Evolutionary conservation across 2,888 invertebrate genomes (phyloP), one percentile per base, ranked within the genome.

Genomic region (Subacronicta megacephala): DNA sequence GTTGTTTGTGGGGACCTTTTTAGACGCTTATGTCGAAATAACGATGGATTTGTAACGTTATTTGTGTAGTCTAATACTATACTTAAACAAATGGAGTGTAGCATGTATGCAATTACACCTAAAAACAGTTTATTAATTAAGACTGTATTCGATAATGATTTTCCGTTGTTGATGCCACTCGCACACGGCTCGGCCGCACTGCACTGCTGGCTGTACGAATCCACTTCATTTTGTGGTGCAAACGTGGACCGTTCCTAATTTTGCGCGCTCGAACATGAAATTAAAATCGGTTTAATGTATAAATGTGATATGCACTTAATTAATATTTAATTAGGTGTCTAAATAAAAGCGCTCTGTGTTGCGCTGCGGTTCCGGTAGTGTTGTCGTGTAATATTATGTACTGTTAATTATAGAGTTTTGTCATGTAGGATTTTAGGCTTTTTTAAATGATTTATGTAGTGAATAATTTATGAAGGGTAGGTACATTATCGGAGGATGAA

Each of bases 261-360:
- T 93, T 87, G 90, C 82, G 81, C 92, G 89, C 88, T 91, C 90
- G 90, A 59, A 89, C 92, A 91, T 90, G 91, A 93, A 93, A 93
- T 94, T 93, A 93, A 94, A 94, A 94, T 89, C 89, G 84, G 92
- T 89, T 93, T 91, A 89, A 91, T 92, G 91, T 92, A 89, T 90
- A 88, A 92, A 90, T 90, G 92, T 87, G 90, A 91, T 91, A 92
- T 91, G 89, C 90, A 90, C 90, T 93, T 90, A 90, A 93, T 93
- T 90, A 92, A 93, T 93, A 92, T 92, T 93, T 92, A 93, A 93
- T 93, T 93, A 91, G 91, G 90, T 92, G 89, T 89, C 93, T 93
- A 93, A 93, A 93, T 93, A 93, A 92, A 91, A 89, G 90, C 89
- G 81, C 69, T 78, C 75, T 75, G 82, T 75, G 76, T 80, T 81